These are phyloP conservation scores for Hydrolagus colliei DNA, from an alignment of 2,797 vertebrate species.

Conservation along the genomic window DNA sequence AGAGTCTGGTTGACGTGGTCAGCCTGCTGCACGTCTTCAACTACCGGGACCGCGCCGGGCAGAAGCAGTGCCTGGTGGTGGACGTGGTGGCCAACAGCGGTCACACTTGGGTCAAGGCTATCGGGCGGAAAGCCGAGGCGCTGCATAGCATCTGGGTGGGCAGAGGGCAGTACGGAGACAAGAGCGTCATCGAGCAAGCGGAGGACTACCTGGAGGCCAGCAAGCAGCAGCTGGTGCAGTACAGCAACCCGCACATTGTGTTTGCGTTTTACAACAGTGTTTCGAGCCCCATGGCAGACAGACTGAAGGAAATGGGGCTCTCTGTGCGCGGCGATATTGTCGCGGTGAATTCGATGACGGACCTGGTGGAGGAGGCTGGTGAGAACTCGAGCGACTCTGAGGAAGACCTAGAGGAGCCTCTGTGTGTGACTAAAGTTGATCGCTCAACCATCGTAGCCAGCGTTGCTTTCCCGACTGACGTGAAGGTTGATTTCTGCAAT, in stretches of 20 bases:
- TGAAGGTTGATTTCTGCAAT: slow-evolving; percentile 70
- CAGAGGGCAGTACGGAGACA: slow-evolving; percentile 88
- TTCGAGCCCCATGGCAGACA: slow-evolving; percentile 80
- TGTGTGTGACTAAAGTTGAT: slow-evolving; percentile 67
- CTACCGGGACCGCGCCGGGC: slow-evolving; percentile 61
- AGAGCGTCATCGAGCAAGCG: slow-evolving; percentile 78
- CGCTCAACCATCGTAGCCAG: slow-evolving; percentile 66
- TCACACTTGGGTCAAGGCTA: slow-evolving; percentile 91
- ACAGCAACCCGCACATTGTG: slow-evolving; percentile 75
- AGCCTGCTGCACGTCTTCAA: slow-evolving; percentile 79
- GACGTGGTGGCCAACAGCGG: slow-evolving; percentile 86
- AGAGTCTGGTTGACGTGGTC: slow-evolving; percentile 71
- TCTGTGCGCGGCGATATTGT: slow-evolving; percentile 83
- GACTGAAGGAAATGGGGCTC: slow-evolving; percentile 79
- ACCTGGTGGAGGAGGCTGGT: slow-evolving; percentile 42
- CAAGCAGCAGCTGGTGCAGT: slow-evolving; percentile 79
- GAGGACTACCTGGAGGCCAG: slow-evolving; percentile 82
- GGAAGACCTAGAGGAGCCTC: slow-evolving; percentile 47
- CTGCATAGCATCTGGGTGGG: slow-evolving; percentile 94
- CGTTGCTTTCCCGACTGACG: slow-evolving; percentile 70
- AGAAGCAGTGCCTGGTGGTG: slow-evolving; percentile 75
- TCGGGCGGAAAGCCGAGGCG: slow-evolving; percentile 87
- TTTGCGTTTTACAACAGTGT: slow-evolving; percentile 93
- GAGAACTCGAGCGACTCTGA: slow-evolving; percentile 50
- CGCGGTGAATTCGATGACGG: slow-evolving; percentile 61